A percentile compares a stretch with the other conserved stretches of the same genome.
phyloP scores from a whole-genome alignment of 2,113 vertebrate species.

The Mobula birostris region DNA sequence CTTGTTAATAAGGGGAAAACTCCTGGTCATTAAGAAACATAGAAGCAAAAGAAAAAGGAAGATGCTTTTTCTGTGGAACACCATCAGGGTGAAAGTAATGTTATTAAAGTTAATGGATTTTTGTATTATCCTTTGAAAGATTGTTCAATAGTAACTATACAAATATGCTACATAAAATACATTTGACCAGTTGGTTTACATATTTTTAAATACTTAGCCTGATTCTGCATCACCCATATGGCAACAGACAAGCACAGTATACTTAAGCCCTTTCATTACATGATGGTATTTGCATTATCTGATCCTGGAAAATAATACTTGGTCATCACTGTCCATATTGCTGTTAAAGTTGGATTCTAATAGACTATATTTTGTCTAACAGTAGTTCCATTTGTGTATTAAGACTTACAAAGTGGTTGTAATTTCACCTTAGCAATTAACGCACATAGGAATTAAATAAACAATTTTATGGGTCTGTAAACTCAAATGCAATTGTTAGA shows the following conservation, averaged over 20 bases:
- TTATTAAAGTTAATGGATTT: background rate
- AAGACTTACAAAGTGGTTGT: background rate
- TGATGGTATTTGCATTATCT: background rate
- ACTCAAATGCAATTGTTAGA: background rate
- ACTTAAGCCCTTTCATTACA: background rate
- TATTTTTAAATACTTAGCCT: background rate
- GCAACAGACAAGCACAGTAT: background rate
- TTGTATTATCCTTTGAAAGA: background rate
- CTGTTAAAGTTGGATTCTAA: background rate
- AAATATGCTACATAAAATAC: background rate
- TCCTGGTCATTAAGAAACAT: no score
- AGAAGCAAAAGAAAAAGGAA: background rate
- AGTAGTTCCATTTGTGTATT: background rate
- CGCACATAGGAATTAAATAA: background rate
- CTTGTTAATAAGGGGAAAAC: background rate
- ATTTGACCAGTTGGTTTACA: background rate
- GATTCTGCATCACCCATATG: background rate
- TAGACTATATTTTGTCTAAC: background rate
- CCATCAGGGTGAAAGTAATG: background rate
- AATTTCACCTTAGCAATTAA: background rate
- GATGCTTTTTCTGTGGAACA: background rate
- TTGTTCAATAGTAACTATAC: background rate
- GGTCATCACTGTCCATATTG: background rate
- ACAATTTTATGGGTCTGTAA: background rate
- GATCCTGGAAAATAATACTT: background rate